phyloP scores from a whole-genome alignment of 2,888 invertebrate species.

The Cylloceria caligata region DNA sequence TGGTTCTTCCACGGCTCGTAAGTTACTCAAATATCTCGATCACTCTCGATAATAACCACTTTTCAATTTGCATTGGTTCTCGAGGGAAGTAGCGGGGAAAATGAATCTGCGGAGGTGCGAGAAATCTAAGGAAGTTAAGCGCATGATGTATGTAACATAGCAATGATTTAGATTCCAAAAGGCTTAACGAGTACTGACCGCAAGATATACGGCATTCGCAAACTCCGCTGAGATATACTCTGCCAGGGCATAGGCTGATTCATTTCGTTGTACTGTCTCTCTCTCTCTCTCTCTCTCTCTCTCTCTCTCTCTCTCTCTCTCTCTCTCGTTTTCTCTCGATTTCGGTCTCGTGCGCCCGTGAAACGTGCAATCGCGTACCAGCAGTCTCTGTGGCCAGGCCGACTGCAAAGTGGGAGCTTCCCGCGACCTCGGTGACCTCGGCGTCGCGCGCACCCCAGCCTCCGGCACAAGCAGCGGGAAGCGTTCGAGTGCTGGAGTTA shows the following conservation, averaged over 20 bases:
- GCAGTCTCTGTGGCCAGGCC: constrained; percentile 60
- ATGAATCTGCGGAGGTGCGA: background rate
- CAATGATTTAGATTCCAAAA: background rate
- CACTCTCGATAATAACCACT: background rate
- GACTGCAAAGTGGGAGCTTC: constrained; percentile 68
- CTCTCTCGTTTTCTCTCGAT: constrained; percentile 51
- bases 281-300: too few relatives aligned
- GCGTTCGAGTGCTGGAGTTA: constrained; percentile 56
- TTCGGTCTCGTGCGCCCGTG: constrained; percentile 56
- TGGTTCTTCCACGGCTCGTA: background rate
- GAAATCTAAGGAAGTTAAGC: background rate
- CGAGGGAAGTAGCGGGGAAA: background rate
- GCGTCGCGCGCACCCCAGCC: constrained; percentile 29
- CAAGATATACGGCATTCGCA: background rate
- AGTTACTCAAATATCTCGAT: background rate
- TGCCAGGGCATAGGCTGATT: background rate
- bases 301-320: too few relatives aligned
- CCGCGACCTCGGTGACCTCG: constrained; percentile 62
- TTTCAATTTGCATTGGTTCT: background rate
- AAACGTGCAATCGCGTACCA: constrained; percentile 59
- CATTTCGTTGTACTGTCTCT: too few relatives aligned
- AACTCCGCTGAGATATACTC: background rate
- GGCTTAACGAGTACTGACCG: background rate
- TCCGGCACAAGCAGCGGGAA: constrained; percentile 44
- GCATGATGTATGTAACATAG: background rate